A percentile compares a stretch with the other conserved stretches of the same genome.
Conservation (phyloP, 64 coral and sea anemone genomes). For the Actinia tenebrosa region DNA sequence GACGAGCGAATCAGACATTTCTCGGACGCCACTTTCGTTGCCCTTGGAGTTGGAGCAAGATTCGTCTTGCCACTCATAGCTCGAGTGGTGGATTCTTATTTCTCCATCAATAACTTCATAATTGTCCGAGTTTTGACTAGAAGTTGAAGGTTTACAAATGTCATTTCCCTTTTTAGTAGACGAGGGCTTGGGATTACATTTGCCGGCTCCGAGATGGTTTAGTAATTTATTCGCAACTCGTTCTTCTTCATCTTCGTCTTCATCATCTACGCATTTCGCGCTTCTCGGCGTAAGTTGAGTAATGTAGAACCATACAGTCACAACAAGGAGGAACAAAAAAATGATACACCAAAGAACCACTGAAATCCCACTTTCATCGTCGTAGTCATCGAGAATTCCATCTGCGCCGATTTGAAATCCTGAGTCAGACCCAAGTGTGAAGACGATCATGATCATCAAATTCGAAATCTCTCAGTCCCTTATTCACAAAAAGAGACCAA, state of each 20-base stretch:
- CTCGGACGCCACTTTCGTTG: constrained; percentile 7
- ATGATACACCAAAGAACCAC: constrained; percentile 38
- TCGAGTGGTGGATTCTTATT: constrained; percentile 70
- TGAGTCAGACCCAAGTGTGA: background rate
- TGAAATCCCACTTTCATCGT: constrained; percentile 48
- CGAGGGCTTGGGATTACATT: constrained; percentile 4
- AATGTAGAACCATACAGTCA: constrained; percentile 64
- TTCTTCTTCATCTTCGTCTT: constrained; percentile 45
- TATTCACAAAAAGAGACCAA: background rate
- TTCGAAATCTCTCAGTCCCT: background rate
- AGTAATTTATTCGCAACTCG: constrained; percentile 46
- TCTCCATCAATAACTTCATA: constrained; percentile 66
- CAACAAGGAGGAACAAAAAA: constrained; percentile 42
- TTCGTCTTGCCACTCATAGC: constrained; percentile 61
- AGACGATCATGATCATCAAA: background rate
- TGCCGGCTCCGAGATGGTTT: constrained; percentile 17
- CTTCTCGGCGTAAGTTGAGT: constrained; percentile 49
- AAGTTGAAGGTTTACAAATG: background rate
- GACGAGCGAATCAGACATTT: background rate
- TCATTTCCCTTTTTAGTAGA: background rate
- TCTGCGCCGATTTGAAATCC: constrained; percentile 5
- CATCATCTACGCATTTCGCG: background rate
- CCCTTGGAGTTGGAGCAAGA: background rate
- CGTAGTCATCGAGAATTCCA: constrained; percentile 12
- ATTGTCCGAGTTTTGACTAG: constrained; percentile 22